phyloP scores from a whole-genome alignment of 1,140 invertebrate genomes.

The Caenorhabditis inopinata region DNA sequence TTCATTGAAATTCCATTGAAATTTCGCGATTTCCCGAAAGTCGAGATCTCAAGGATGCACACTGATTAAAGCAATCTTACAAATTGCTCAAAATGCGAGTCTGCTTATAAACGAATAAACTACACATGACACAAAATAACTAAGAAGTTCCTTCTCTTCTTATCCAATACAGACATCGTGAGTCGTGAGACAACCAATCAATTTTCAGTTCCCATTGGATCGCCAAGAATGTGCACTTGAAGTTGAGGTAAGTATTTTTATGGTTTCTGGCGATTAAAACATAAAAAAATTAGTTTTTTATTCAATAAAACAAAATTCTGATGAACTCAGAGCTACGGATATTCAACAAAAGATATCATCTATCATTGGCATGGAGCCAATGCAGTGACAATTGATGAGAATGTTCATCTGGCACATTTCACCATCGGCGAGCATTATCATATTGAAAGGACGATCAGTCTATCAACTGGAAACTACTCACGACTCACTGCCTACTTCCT shows the following conservation, averaged over 20 bases:
- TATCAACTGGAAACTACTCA: conserved; percentile 96
- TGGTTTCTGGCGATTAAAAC: background rate
- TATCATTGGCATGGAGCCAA: conserved; percentile 81
- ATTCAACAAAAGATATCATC: conserved; percentile 93
- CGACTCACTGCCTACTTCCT: conserved; percentile 94
- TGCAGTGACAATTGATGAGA: conserved; percentile 68
- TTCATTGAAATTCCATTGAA: too few species aligned
- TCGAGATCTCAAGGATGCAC: too few species aligned
- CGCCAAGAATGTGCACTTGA: conserved; percentile 92
- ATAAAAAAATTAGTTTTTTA: too few species aligned
- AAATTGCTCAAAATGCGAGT: too few species aligned
- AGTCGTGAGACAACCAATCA: background rate
- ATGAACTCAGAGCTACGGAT: conserved; percentile 80
- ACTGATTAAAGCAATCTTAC: too few species aligned
- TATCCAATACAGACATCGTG: too few species aligned
- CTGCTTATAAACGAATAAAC: too few species aligned
- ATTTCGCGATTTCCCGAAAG: too few species aligned
- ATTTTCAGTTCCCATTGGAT: conserved; percentile 88
- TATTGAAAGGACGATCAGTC: conserved; percentile 83
- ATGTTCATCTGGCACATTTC: conserved; percentile 76
- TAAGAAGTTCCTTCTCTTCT: background rate
- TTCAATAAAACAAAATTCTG: too few species aligned
- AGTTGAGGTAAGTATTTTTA: conserved; percentile 83
- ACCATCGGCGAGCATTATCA: conserved; percentile 87
- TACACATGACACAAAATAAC: background rate